phyloP scores from a whole-genome alignment of 2,888 invertebrate species.

The Incurvaria masculella region DNA sequence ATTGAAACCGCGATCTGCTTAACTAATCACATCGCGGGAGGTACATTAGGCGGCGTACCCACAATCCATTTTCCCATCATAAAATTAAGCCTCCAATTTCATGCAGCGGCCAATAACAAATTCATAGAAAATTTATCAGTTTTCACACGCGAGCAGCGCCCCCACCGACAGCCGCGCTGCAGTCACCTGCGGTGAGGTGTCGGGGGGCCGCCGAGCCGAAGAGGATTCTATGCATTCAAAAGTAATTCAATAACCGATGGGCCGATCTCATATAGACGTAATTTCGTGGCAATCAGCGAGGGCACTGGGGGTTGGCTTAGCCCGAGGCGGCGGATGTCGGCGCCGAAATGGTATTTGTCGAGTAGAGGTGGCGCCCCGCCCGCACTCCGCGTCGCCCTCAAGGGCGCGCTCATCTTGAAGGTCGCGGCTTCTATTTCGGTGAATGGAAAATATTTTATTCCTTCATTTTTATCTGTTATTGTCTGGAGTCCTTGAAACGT shows the following conservation, averaged over 20 bases:
- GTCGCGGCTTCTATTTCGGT: too few relatives aligned
- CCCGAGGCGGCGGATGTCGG: not conserved
- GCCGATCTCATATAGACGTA: constrained; percentile 29
- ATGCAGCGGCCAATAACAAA: not conserved
- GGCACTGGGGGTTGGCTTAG: not conserved
- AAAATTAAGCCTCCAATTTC: not conserved
- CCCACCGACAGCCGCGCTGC: not conserved
- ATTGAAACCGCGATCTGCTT: too few relatives aligned
- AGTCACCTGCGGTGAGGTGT: not conserved
- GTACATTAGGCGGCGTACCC: too few relatives aligned
- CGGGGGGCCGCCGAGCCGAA: constrained; percentile 19
- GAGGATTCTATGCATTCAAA: constrained; percentile 42
- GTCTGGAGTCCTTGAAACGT: too few relatives aligned
- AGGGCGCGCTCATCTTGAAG: too few relatives aligned
- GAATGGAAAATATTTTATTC: too few relatives aligned
- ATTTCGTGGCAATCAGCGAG: constrained; percentile 27
- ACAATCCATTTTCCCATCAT: not conserved
- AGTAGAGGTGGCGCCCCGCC: not conserved
- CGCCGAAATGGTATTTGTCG: not conserved
- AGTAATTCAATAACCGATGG: constrained; percentile 40
- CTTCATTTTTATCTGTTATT: too few relatives aligned
- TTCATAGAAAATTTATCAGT: not conserved
- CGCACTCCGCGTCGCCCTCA: not conserved
- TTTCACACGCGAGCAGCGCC: not conserved
- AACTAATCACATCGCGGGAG: too few relatives aligned